Evolutionary conservation across 2,888 invertebrate genomes (phyloP), one percentile per base, ranked within the genome.

Genomic region (Sminthurinus aureus): DNA sequence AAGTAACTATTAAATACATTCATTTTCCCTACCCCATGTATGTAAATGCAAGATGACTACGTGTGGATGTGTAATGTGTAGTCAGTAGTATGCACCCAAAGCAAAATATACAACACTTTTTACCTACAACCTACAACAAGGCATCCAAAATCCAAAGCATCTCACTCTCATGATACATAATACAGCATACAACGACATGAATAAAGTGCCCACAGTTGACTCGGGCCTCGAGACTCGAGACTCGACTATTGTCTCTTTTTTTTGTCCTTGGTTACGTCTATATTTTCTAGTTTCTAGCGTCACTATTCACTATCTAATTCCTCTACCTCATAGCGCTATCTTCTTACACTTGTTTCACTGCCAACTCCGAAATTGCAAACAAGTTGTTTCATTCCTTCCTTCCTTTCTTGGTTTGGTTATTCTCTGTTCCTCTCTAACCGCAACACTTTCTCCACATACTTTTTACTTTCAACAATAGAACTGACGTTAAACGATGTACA

Each of bases 131-230:
- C 80, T 24, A 73, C 58, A n/a, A n/a, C n/a, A n/a, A n/a, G n/a
- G n/a, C 79, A 51, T 71, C 76, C 79, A 82, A n/a, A n/a, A n/a
- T 85, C 84, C 81, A 79, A 81, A n/a, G n/a, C 74, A 74, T 81
- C 81, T 86, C 84, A 84, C 85, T 86, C 84, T 84, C 86, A 84
- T 85, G 81, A 76, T 76, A 80, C 82, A 83, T 85, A 81, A 82
- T 84, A 81, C 76, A n/a, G n/a, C n/a, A n/a, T n/a, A n/a, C n/a
- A n/a, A n/a, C n/a, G n/a, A n/a, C n/a, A n/a, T n/a, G 38, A 38
- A 38, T 38, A 38, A 38, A 38, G 38, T 38, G 38, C 1, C 1
- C 6, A 6, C 6, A 38, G 38, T 80, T 82, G 82, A 79, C 74
- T n/a, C n/a, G n/a, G n/a, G n/a, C n/a, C n/a, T n/a, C n/a, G n/a